Evolutionary conservation across 1,140 invertebrate species (phyloP).

Genomic region (Aphis craccivora): DNA sequence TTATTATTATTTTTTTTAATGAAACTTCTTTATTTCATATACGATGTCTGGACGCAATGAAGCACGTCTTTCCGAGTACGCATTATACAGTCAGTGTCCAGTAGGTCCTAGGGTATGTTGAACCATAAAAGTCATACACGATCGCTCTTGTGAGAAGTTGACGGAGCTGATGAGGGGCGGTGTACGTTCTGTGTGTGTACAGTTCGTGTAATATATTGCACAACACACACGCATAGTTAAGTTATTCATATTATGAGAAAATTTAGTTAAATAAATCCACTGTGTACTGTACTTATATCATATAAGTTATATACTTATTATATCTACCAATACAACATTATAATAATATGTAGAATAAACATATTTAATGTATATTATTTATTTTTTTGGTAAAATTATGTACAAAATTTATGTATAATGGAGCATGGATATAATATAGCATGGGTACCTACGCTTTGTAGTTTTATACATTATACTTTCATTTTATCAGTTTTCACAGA

Average conservation of each 20-base stretch:
- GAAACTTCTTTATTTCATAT: conserved; percentile 36
- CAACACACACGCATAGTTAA: background rate
- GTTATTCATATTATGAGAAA: background rate
- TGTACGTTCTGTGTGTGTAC: background rate
- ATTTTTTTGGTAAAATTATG: background rate
- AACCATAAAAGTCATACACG: conserved; percentile 51
- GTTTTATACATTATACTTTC: background rate
- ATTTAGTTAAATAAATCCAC: background rate
- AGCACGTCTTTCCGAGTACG: conserved; percentile 10
- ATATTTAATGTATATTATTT: too few relatives aligned
- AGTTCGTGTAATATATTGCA: background rate
- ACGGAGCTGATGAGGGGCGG: background rate
- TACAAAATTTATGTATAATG: background rate
- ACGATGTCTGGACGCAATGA: conserved; percentile 25
- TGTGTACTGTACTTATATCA: background rate
- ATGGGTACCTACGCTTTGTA: too few relatives aligned
- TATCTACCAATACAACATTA: background rate
- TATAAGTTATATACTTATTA: too few relatives aligned
- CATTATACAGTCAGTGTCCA: background rate
- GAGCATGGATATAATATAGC: background rate
- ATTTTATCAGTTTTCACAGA: background rate
- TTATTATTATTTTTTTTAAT: background rate
- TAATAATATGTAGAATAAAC: background rate
- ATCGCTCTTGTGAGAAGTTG: conserved; percentile 40
- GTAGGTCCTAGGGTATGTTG: conserved; percentile 16